Evolutionary conservation across 2,888 invertebrate genomes (phyloP).

Genomic region (Drosophila rubida): DNA sequence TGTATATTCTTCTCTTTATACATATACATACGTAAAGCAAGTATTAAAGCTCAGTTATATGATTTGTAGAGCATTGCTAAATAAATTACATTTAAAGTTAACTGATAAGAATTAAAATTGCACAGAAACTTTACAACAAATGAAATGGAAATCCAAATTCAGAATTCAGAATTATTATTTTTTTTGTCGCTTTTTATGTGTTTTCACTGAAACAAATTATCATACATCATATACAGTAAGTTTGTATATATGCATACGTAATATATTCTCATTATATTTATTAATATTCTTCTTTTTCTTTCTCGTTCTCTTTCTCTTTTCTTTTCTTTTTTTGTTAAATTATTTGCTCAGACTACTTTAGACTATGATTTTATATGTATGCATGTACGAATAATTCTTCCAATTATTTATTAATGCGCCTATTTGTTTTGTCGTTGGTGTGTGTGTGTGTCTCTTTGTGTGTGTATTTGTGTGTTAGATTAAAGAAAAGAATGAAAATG

Average conservation of each 20-base stretch:
- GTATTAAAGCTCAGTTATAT: conserved; percentile 67
- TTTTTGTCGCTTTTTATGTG: conserved; percentile 8
- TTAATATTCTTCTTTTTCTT: conserved; percentile 28
- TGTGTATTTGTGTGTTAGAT: conserved; percentile 21
- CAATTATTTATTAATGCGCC: conserved; percentile 58
- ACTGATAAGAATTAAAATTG: conserved; percentile 61
- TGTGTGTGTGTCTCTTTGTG: conserved; percentile 25
- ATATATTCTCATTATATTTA: conserved; percentile 41
- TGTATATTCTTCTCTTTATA: conserved; percentile 18
- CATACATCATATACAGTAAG: conserved; percentile 13
- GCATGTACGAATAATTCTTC: conserved; percentile 25
- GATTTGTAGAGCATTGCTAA: conserved; percentile 50
- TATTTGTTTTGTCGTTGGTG: conserved; percentile 37
- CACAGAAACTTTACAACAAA: conserved; percentile 53
- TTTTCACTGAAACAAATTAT: conserved; percentile 19
- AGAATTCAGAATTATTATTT: conserved; percentile 3
- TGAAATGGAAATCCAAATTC: neutral
- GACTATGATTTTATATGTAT: conserved; percentile 65
- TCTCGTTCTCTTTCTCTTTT: too few species aligned
- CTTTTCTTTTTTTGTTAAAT: conserved; percentile 42
- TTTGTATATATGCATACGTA: conserved; percentile 9
- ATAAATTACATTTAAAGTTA: conserved; percentile 48
- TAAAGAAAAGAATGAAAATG: conserved; percentile 37
- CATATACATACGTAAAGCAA: conserved; percentile 26
- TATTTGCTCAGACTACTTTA: conserved; percentile 71